phyloP scores from a whole-genome alignment of 2,113 vertebrate species.

The Sceloporus tristichus region DNA sequence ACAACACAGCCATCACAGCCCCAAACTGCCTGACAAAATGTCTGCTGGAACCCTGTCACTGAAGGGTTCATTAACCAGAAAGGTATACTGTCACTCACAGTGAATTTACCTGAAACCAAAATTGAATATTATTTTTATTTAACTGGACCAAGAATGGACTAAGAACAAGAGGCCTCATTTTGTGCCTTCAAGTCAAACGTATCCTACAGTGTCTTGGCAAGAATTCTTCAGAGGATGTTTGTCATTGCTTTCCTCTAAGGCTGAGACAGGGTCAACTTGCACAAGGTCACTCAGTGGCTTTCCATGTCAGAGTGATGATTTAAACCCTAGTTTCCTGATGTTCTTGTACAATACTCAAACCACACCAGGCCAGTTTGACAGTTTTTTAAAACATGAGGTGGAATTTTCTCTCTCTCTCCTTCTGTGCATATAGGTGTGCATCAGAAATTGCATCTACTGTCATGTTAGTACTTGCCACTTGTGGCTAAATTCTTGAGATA shows the following conservation, averaged over 20 bases:
- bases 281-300: too few species aligned
- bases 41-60: neutral
- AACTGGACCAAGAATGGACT: neutral
- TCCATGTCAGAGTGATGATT: too few species aligned
- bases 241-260: too few species aligned
- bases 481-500: conserved; percentile 81
- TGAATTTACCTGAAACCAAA: neutral
- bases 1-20: neutral
- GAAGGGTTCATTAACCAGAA: conserved; percentile 21
- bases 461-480: conserved; percentile 76
- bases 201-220: too few species aligned
- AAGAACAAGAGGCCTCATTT: neutral
- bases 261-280: too few species aligned
- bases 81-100: neutral
- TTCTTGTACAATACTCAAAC: too few species aligned
- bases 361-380: too few species aligned
- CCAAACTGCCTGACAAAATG: neutral
- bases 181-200: neutral
- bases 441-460: neutral
- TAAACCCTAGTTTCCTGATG: too few species aligned
- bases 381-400: too few species aligned
- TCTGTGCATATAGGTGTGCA: neutral
- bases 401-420: too few species aligned
- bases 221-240: too few species aligned
- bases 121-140: neutral